Evolutionary conservation across 2,888 invertebrate species (phyloP).

Genomic region (Acheta domesticus): DNA sequence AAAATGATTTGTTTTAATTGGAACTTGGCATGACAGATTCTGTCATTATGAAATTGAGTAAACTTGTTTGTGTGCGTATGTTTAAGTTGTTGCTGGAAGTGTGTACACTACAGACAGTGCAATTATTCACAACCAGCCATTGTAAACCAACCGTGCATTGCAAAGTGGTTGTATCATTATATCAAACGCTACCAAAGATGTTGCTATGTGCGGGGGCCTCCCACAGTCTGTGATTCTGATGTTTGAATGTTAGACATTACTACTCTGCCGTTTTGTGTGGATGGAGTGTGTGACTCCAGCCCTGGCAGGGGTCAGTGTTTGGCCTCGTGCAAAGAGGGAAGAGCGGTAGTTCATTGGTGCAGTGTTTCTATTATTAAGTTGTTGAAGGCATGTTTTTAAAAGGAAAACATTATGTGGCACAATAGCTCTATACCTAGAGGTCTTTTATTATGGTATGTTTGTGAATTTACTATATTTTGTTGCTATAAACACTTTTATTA

Average conservation of each 20-base stretch:
- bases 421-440: slow-evolving; percentile 27
- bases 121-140: too few species aligned
- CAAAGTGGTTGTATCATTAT: background rate
- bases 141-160: too few species aligned
- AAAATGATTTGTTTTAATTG: too few species aligned
- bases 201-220: slow-evolving; percentile 10
- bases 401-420: slow-evolving; percentile 29
- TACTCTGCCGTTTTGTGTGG: background rate
- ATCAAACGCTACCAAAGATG: background rate
- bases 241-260: slow-evolving; percentile 3
- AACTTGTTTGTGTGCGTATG: too few species aligned
- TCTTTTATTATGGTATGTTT: slow-evolving; percentile 31
- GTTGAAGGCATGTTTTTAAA: slow-evolving; percentile 25
- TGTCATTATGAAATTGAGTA: too few species aligned
- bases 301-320: background rate
- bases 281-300: background rate
- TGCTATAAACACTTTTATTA: slow-evolving; percentile 33
- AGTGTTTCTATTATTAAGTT: slow-evolving; percentile 20
- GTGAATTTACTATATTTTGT: slow-evolving; percentile 34
- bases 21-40: too few species aligned
- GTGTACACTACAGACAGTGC: too few species aligned
- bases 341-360: slow-evolving; percentile 6
- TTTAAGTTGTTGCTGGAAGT: too few species aligned
- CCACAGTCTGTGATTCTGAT: slow-evolving; percentile 12
- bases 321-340: background rate